Evolutionary conservation across 1,140 invertebrate genomes (phyloP).

Genomic region (Brachionus asplanchnoidis): DNA sequence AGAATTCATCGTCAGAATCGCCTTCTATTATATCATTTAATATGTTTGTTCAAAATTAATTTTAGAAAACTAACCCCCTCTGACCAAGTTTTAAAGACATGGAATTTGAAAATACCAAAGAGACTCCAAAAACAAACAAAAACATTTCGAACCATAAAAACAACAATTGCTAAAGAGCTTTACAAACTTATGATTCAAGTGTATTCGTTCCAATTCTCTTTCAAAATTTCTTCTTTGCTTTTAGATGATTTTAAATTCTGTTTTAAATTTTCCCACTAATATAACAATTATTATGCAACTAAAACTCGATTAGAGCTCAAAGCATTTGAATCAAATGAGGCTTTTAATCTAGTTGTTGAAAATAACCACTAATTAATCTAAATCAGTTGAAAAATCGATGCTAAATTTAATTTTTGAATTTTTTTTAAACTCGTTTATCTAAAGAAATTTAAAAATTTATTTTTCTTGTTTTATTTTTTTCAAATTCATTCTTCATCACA

Average conservation of each 20-base stretch:
- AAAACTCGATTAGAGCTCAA: neutral
- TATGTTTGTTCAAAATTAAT: conserved; percentile 17
- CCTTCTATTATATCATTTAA: conserved; percentile 6
- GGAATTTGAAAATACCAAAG: neutral
- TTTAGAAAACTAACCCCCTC: neutral
- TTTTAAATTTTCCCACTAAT: neutral
- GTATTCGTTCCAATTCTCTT: neutral
- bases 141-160: neutral
- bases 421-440: no score
- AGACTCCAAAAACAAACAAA: neutral
- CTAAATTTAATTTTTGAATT: neutral
- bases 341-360: neutral
- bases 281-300: neutral
- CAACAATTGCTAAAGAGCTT: neutral
- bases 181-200: neutral
- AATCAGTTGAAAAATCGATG: neutral
- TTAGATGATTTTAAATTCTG: neutral
- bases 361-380: neutral
- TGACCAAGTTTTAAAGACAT: neutral
- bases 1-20: neutral
- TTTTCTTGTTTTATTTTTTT: no score
- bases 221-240: neutral
- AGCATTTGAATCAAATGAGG: conserved; percentile 4
- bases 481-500: no score
- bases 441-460: no score